Base-by-base conservation (phyloP, 2,797 vertebrate species). In the Picus viridis region DNA sequence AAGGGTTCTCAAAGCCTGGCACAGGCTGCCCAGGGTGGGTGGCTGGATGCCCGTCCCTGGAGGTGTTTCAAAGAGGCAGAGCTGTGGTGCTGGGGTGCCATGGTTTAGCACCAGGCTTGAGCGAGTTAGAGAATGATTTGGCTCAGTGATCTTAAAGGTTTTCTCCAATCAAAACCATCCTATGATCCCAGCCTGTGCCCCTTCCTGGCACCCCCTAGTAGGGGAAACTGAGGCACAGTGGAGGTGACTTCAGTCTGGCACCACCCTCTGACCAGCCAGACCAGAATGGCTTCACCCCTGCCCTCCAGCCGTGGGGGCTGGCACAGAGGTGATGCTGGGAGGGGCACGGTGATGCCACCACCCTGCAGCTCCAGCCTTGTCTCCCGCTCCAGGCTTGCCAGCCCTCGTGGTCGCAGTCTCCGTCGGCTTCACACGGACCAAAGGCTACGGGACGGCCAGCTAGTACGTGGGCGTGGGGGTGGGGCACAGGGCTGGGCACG, bases 381-480 rank as follows among this genome's bases (percentile, higher is more conserved):
- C 24, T 89, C 62, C 73, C 41, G 91, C 16, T 49, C 34, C 97
- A 99, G 99, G 99, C 96, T 98, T 99, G 94, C 99, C 99, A 72
- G 99, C 99, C 53, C 98, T 99, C 32, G 98, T 99, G 90, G 99
- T 99, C 76, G 99, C 99, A 0, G 99, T 99, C 96, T 99, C 99
- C 0, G 99, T 99, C 2, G 99, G 99, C 95, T 99, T 99, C 97
- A 99, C 99, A 24, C 98, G 99, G 97, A 99, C 99, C 56, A 99
- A 99, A 98, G 99, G 99, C 97, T 99, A 99, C 1, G 99, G 99
- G 90, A 99, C 99, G 8, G 96, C 98, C 32, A 99, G 98, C 98
- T 99, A 99, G 99, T 99, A 98, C 97, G 99, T 99, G 96, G 74
- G 88, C 30, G 51, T 7, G 18, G 71, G 53, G 56, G 36, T 51